Percentiles rank a stretch among this genome's conserved stretches.
Conservation (phyloP, 2,888 invertebrate genomes). For the Drosophila yooni region DNA sequence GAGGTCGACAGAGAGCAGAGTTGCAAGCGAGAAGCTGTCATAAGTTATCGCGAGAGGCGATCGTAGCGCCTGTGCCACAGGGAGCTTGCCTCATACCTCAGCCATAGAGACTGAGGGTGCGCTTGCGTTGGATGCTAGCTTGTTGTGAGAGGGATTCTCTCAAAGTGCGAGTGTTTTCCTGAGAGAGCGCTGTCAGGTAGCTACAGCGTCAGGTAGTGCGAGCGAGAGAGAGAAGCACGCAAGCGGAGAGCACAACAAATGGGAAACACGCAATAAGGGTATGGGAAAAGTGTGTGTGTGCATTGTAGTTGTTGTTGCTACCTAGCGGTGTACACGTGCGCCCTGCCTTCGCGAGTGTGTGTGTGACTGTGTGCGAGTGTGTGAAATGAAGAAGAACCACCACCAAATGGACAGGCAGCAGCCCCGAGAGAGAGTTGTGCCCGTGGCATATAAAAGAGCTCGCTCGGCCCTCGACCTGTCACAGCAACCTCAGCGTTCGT, state of each 20-base stretch:
- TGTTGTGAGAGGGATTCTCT: constrained; percentile 11
- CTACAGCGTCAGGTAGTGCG: constrained; percentile 36
- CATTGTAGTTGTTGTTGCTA: constrained; percentile 52
- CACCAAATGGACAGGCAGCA: constrained; percentile 60
- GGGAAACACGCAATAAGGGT: constrained; percentile 78
- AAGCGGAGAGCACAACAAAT: constrained; percentile 40
- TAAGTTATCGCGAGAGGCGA: constrained; percentile 65
- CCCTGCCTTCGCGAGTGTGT: constrained; percentile 35
- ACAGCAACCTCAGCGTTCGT: constrained; percentile 81
- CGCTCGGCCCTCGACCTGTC: constrained; percentile 82
- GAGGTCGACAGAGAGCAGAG: constrained; percentile 20
- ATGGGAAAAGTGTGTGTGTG: constrained; percentile 61
- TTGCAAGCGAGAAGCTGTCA: constrained; percentile 62
- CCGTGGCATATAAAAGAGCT: constrained; percentile 77
- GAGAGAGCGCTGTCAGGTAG: constrained; percentile 50
- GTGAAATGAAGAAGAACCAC: constrained; percentile 73
- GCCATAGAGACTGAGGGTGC: constrained; percentile 53
- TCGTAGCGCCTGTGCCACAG: constrained; percentile 40
- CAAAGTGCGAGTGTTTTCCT: constrained; percentile 30
- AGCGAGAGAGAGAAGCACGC: constrained; percentile 36
- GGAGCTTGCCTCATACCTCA: constrained; percentile 47
- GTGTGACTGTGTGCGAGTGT: constrained; percentile 35
- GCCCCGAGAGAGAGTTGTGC: constrained; percentile 39
- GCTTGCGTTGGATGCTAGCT: constrained; percentile 62
- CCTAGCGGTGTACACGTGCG: constrained; percentile 68